These are phyloP conservation scores for Lacanobia oleracea DNA, from an alignment of 2,888 invertebrate species.

Conservation along the genomic window DNA sequence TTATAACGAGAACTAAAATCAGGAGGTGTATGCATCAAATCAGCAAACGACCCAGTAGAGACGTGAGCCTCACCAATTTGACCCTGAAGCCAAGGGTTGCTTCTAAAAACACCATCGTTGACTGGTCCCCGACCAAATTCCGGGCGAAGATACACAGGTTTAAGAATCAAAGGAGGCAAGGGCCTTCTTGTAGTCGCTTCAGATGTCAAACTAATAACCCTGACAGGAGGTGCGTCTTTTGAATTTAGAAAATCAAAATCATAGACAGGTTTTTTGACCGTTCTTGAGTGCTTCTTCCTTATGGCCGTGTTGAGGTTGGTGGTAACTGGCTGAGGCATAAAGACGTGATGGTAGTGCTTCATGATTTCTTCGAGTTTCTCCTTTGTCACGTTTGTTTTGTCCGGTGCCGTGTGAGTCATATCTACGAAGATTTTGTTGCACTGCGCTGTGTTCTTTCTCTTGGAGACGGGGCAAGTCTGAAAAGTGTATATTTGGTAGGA, in stretches of 20 bases:
- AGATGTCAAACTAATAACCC: constrained; percentile 74
- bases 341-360: constrained; percentile 73
- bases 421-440: constrained; percentile 77
- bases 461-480: constrained; percentile 82
- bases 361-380: constrained; percentile 67
- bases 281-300: constrained; percentile 45
- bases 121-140: constrained; percentile 56
- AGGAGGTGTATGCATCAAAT: constrained; percentile 6
- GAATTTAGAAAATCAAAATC: constrained; percentile 76
- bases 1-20: not conserved
- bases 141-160: constrained; percentile 78
- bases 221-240: constrained; percentile 73
- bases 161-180: constrained; percentile 64
- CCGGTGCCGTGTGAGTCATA: constrained; percentile 70
- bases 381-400: constrained; percentile 62
- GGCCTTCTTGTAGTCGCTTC: constrained; percentile 63
- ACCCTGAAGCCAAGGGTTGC: constrained; percentile 59
- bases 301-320: constrained; percentile 21
- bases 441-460: constrained; percentile 71
- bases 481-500: not conserved
- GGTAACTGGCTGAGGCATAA: constrained; percentile 57
- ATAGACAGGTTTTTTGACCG: constrained; percentile 67
- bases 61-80: constrained; percentile 46
- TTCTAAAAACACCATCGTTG: constrained; percentile 67
- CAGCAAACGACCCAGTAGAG: constrained; percentile 16